Evolutionary conservation across 2,113 vertebrate species (phyloP).

Genomic region (Salvelinus namaycush): DNA sequence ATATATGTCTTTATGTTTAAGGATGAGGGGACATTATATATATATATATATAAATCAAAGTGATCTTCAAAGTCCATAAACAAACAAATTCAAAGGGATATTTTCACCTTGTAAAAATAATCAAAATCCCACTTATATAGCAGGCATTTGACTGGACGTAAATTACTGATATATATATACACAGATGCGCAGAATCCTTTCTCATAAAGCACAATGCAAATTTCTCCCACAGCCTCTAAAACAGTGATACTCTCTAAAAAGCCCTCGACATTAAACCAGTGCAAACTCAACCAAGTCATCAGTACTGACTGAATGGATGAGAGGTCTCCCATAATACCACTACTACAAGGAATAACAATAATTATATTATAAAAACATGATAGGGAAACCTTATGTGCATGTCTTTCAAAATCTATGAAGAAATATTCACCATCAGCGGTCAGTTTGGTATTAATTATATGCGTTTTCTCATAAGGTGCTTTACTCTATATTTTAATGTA

Average conservation of each 20-base stretch:
- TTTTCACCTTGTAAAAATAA: slow-evolving; percentile 56
- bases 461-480: slow-evolving; percentile 73
- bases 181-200: slow-evolving; percentile 58
- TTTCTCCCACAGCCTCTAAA: slow-evolving; percentile 58
- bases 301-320: slow-evolving; percentile 51
- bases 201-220: slow-evolving; percentile 56
- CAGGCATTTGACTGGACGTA: slow-evolving; percentile 48
- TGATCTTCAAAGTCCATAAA: slow-evolving; percentile 41
- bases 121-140: slow-evolving; percentile 49
- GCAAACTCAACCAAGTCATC: slow-evolving; percentile 57
- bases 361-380: slow-evolving; percentile 47
- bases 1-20: slow-evolving; percentile 59
- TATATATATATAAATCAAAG: slow-evolving; percentile 34
- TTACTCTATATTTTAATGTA: slow-evolving; percentile 55
- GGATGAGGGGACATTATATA: slow-evolving; percentile 41
- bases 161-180: slow-evolving; percentile 51
- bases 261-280: slow-evolving; percentile 62
- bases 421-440: slow-evolving; percentile 69
- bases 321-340: slow-evolving; percentile 52
- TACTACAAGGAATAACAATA: slow-evolving; percentile 54
- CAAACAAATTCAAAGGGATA: slow-evolving; percentile 50
- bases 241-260: slow-evolving; percentile 51
- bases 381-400: slow-evolving; percentile 70
- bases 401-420: slow-evolving; percentile 54
- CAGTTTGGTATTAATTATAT: slow-evolving; percentile 70